Evolutionary conservation across 2,888 invertebrate species (phyloP), one percentile per base, ranked within the genome.

Genomic region (Mesopsocus fuscifrons): DNA sequence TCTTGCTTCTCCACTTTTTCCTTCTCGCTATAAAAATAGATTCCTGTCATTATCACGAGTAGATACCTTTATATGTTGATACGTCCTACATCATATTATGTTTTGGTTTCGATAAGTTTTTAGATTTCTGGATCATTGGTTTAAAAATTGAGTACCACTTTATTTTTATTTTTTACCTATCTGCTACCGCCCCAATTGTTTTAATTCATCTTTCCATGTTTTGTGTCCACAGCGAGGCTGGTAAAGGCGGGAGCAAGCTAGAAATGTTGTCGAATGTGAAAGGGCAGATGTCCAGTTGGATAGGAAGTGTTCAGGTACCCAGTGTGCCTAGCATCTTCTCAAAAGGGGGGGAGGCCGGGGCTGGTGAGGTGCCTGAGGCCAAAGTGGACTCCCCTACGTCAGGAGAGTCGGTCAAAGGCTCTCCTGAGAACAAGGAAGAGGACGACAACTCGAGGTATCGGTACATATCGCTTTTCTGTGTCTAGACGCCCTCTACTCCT

Each of bases 211-310:
- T n/a, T n/a, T n/a, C n/a, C n/a, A n/a, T n/a, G n/a, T n/a, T n/a
- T n/a, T n/a, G n/a, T n/a, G n/a, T n/a, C 11, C 11, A 26, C 26
- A 26, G 26, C 26, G 20, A 26, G 30, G 32, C 42, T 34, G 34
- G 21, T 23, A 32, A 3, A 43, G 43, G 17, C 41, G 56, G 59
- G 44, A 71, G 77, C 59, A 77, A 79, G 57, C 59, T 80, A 55
- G 85, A 85, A 56, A 77, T 87, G 71, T 72, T 87, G 57, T 80
- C 82, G 52, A 85, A 83, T 55, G 85, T 85, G 46, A 85, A 85
- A 67, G 77, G 74, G 45, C 79, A 81, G 64, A 77, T 83, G 71
- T 76, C 75, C n/a, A 84, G 83, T 34, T 85, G 85, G 76, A 69
- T 85, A 45, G 78, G 79, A 46, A 74, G 78, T 77, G 21, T 40